phyloP scores from a whole-genome alignment of 2,113 vertebrate genomes.

The Hypomesus transpacificus region DNA sequence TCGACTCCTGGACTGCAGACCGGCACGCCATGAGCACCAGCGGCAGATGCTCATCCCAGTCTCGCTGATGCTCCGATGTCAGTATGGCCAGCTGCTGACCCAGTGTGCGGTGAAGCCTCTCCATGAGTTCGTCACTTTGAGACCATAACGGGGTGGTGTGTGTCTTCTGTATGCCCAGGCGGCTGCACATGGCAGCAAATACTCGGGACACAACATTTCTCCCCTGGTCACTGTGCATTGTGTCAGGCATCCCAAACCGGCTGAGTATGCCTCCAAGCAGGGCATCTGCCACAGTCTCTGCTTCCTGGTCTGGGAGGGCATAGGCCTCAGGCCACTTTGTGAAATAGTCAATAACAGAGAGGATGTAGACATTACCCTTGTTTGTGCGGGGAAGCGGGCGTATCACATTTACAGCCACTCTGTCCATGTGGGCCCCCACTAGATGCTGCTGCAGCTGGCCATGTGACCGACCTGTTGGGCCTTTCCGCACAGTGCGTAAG shows the following conservation, averaged over 20 bases:
- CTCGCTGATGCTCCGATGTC: neutral
- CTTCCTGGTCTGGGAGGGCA: neutral
- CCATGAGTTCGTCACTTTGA: no score
- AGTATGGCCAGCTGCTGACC: neutral
- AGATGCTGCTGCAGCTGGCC: constrained; percentile 12
- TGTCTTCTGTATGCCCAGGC: no score
- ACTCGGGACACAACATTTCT: no score
- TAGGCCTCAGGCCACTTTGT: neutral
- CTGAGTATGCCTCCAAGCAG: neutral
- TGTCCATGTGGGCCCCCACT: neutral
- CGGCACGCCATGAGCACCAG: no score
- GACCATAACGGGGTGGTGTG: no score
- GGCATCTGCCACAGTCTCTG: neutral
- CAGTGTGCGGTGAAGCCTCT: neutral
- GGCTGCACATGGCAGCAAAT: no score
- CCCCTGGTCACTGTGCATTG: neutral
- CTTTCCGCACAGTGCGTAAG: neutral
- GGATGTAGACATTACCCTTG: neutral
- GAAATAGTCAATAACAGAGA: neutral
- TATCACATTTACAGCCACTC: neutral
- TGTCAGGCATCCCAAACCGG: neutral
- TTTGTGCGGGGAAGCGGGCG: neutral
- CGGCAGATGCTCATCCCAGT: neutral
- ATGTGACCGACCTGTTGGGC: neutral
- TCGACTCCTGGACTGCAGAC: no score